Percentiles rank a stretch among this genome's conserved stretches.
Conservation (phyloP, 2,797 vertebrate genomes). For the Acanthurus lineatus region DNA sequence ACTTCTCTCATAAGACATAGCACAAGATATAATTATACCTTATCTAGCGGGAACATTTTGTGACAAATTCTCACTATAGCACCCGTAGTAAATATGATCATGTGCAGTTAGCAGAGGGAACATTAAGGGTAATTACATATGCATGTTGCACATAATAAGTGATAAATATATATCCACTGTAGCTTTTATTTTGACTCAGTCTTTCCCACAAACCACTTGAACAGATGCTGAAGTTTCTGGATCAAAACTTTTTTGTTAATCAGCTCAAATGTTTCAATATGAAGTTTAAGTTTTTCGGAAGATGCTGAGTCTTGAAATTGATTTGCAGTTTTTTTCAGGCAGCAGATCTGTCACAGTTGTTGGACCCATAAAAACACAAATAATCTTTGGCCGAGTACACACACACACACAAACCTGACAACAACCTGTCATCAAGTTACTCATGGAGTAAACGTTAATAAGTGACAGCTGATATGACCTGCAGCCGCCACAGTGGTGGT, state of each 20-base stretch:
- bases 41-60: too few species aligned
- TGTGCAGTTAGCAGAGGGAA: too few species aligned
- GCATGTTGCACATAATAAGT: background rate
- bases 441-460: background rate
- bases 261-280: background rate
- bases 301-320: background rate
- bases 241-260: background rate
- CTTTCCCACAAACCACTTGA: background rate
- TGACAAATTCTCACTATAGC: too few species aligned
- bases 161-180: background rate
- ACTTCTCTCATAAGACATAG: too few species aligned
- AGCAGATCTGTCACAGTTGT: too few species aligned
- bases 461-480: background rate
- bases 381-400: background rate
- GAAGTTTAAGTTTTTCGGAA: background rate
- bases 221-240: background rate
- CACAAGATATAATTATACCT: too few species aligned
- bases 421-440: background rate
- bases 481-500: too few species aligned
- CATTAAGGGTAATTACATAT: background rate
- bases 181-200: background rate
- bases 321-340: background rate
- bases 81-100: too few species aligned
- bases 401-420: background rate
- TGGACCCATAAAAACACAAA: background rate